phyloP scores from a whole-genome alignment of 2,797 vertebrate genomes.

The Falco columbarius region DNA sequence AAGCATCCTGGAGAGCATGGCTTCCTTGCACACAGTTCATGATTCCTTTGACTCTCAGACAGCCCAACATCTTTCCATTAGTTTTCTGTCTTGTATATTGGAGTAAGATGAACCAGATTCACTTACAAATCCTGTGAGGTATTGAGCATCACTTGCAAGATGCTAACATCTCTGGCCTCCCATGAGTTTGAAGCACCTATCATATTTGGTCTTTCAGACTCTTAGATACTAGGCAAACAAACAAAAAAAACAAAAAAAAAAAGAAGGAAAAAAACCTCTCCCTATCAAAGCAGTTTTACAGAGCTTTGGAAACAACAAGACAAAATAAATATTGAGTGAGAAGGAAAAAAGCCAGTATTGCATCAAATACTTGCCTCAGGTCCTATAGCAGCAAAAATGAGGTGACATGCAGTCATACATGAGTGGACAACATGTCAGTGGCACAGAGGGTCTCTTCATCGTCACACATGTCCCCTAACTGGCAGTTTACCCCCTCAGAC shows the following conservation, averaged over 20 bases:
- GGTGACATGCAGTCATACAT: slow-evolving; percentile 74
- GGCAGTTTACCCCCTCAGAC: slow-evolving; percentile 79
- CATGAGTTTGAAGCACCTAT: neutral
- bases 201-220: neutral
- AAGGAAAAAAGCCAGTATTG: slow-evolving; percentile 51
- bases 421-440: slow-evolving; percentile 85
- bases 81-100: neutral
- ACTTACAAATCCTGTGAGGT: neutral
- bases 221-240: neutral
- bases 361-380: slow-evolving; percentile 67
- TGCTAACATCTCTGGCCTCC: neutral
- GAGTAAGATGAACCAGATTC: neutral
- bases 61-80: neutral
- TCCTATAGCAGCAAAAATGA: slow-evolving; percentile 58
- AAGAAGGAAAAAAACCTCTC: neutral
- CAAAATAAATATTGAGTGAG: slow-evolving; percentile 64
- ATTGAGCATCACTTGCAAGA: neutral
- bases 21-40: neutral
- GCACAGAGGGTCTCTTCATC: slow-evolving; percentile 77
- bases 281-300: slow-evolving; percentile 34
- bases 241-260: accelerated
- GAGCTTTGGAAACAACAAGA: slow-evolving; percentile 49
- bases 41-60: neutral
- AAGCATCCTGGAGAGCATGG: neutral
- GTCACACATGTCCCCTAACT: slow-evolving; percentile 73